Evolutionary conservation across 1,140 invertebrate species (phyloP), one percentile per base, ranked within the genome.

Genomic region (Popillia japonica): DNA sequence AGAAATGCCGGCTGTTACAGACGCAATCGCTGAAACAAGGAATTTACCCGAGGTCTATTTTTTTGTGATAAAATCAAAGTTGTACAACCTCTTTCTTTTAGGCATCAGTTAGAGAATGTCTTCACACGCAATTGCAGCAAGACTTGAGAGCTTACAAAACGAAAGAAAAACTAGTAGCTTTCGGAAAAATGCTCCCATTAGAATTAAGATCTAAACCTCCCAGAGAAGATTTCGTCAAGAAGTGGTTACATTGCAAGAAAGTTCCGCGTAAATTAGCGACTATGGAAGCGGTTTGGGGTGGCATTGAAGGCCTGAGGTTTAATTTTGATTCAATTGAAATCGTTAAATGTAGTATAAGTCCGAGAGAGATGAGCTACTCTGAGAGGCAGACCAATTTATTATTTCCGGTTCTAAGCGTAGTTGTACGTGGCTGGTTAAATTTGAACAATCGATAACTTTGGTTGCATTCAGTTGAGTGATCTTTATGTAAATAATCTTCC

Each of bases 251-350:
- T 8, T 87, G 86, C 22, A 85, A 89, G 68, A 84, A 87, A 73
- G 88, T 90, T 20, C 89, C 89, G 0, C 85, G 87, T 59, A 89
- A 90, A 59, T 78, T 92, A 0, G 86, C 88, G 41, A 88, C 87
- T 2, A 91, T 92, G 90, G 86, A 89, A 0, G 84, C 85, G 20
- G 88, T 92, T 1, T 92, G 89, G 89, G 85, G 89, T 17, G 88
- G 87, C 6, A 89, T 92, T 22, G 87, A 88, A 22, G 85, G 91
- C 83, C 83, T 92, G 0, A 89, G 87, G 88, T 68, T 34, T 90
- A 44, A 85, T 86, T 82, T 72, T 34, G 27, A 34, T 34, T 34
- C 4, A 34, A 34, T 34, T 34, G n/a, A n/a, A n/a, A n/a, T n/a
- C n/a, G n/a, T n/a, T n/a, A n/a, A n/a, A n/a, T n/a, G n/a, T n/a